Percentiles rank a stretch among this genome's conserved stretches.
phyloP scores from a whole-genome alignment of 2,888 invertebrate species.

The Subacronicta megacephala region DNA sequence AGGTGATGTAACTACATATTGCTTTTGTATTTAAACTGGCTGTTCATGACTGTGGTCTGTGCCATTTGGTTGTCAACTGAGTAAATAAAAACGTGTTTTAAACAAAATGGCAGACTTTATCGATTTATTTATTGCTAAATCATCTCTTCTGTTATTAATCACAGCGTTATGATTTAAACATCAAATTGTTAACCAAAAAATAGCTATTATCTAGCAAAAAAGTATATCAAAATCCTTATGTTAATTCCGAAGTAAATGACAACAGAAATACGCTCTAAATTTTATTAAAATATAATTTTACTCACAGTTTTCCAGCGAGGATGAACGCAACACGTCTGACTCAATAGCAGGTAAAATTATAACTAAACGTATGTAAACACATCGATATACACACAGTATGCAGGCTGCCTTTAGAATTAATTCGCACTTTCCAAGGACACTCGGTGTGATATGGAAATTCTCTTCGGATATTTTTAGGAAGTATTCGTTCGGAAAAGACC shows the following conservation, averaged over 20 bases:
- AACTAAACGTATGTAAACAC: constrained; percentile 62
- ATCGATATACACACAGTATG: constrained; percentile 46
- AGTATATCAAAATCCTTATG: not conserved
- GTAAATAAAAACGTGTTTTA: not conserved
- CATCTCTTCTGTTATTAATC: not conserved
- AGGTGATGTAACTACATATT: not conserved
- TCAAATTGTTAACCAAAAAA: constrained; percentile 10
- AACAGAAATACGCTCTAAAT: constrained; percentile 15
- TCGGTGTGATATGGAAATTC: constrained; percentile 29
- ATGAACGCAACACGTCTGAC: constrained; percentile 54
- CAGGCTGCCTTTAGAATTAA: constrained; percentile 52
- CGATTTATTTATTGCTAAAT: constrained; percentile 4
- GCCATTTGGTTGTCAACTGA: not conserved
- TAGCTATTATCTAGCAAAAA: not conserved
- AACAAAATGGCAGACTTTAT: constrained; percentile 15
- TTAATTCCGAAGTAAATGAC: not conserved
- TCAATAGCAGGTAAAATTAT: constrained; percentile 60
- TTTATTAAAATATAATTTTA: constrained; percentile 33
- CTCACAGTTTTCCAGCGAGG: constrained; percentile 49
- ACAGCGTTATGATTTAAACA: constrained; percentile 6
- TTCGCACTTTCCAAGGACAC: constrained; percentile 53
- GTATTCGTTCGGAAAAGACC: constrained; percentile 22
- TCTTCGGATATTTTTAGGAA: constrained; percentile 29
- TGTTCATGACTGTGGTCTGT: not conserved
- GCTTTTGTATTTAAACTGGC: not conserved